phyloP scores from a whole-genome alignment of 1,140 invertebrate genomes.

The Drosophila paulistorum region DNA sequence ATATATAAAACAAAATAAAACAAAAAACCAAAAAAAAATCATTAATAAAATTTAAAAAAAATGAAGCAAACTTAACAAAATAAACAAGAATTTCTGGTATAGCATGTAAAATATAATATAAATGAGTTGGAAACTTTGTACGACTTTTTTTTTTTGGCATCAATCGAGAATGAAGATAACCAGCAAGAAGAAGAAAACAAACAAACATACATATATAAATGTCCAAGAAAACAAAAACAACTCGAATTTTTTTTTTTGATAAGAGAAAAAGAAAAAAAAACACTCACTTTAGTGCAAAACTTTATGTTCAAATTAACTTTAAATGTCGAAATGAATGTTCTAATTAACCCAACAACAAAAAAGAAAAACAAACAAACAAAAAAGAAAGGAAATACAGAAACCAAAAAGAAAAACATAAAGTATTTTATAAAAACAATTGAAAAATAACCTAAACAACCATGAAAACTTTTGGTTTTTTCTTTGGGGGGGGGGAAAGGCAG shows the following conservation, averaged over 20 bases:
- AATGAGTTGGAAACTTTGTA: slow-evolving; percentile 49
- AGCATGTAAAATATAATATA: slow-evolving; percentile 52
- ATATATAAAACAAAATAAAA: slow-evolving; percentile 35
- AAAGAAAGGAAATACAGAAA: slow-evolving; percentile 33
- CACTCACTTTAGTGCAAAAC: slow-evolving; percentile 69
- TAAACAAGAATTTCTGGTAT: slow-evolving; percentile 39
- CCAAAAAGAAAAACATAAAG: slow-evolving; percentile 54
- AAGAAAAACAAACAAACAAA: slow-evolving; percentile 13
- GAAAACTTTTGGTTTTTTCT: neutral
- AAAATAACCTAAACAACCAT: slow-evolving; percentile 40
- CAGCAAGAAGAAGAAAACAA: neutral
- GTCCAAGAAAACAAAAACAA: slow-evolving; percentile 36
- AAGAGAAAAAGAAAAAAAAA: slow-evolving; percentile 12
- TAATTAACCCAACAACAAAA: slow-evolving; percentile 70
- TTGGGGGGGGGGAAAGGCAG: neutral
- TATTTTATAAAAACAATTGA: slow-evolving; percentile 75
- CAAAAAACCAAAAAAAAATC: neutral
- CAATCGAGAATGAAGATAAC: neutral
- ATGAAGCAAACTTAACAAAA: slow-evolving; percentile 30
- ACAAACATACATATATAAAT: slow-evolving; percentile 9
- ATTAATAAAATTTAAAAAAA: neutral
- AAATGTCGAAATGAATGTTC: slow-evolving; percentile 80
- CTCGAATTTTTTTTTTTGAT: slow-evolving; percentile 62
- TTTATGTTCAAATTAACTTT: slow-evolving; percentile 80
- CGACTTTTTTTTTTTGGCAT: slow-evolving; percentile 29